Evolutionary conservation across 2,113 vertebrate genomes (phyloP).

Genomic region (Collichthys lucidus): DNA sequence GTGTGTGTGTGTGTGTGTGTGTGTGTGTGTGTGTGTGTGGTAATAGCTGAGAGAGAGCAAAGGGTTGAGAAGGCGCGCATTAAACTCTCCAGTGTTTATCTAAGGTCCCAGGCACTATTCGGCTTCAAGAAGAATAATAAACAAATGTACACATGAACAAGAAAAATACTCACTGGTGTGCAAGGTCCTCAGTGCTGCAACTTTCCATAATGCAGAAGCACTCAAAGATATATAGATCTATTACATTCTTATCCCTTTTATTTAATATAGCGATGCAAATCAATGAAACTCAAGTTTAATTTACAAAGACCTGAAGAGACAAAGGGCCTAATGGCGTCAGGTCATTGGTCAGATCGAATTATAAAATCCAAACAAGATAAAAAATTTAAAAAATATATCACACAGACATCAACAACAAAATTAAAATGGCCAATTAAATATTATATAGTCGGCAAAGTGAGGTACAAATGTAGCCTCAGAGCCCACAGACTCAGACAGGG

Average conservation of each 20-base stretch:
- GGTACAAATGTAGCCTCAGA: background rate
- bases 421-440: background rate
- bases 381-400: too few relatives aligned
- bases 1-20: background rate
- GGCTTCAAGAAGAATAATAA: conserved; percentile 72
- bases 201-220: background rate
- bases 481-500: background rate
- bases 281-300: background rate
- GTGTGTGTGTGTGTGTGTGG: conserved; percentile 12
- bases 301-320: background rate
- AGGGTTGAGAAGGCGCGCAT: conserved; percentile 41
- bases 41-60: conserved; percentile 43
- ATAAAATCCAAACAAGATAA: background rate
- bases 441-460: background rate
- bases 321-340: background rate
- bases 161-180: conserved; percentile 47
- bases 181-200: conserved; percentile 17
- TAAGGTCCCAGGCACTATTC: conserved; percentile 66
- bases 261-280: background rate
- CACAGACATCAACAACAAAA: background rate
- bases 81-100: conserved; percentile 72
- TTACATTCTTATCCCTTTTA: background rate
- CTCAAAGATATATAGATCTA: background rate
- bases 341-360: background rate
- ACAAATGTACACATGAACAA: conserved; percentile 59